phyloP scores from a whole-genome alignment of 2,888 invertebrate species.

The Sialis lutaria region DNA sequence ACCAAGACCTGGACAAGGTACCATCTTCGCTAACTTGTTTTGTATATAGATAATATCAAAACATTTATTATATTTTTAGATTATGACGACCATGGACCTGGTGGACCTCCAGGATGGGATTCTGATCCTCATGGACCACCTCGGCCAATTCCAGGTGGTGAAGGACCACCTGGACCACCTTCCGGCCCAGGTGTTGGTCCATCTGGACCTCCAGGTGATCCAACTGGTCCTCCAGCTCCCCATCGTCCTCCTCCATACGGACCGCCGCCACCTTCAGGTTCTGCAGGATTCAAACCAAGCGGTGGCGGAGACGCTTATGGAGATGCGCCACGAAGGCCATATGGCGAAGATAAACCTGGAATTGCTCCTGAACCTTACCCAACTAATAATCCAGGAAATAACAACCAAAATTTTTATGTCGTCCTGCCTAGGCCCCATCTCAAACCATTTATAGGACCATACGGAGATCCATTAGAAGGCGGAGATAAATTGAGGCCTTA shows the following conservation, averaged over 20 bases:
- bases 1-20: too few relatives aligned
- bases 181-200: too few relatives aligned
- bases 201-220: too few relatives aligned
- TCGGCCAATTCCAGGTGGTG: not conserved
- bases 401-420: constrained; percentile 4
- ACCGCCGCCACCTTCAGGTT: not conserved
- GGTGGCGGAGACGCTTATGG: not conserved
- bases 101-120: constrained; percentile 4
- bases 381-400: not conserved
- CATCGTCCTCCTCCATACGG: not conserved
- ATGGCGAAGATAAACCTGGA: not conserved
- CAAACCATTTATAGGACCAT: constrained; percentile 2
- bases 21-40: too few relatives aligned
- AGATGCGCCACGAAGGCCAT: not conserved
- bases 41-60: too few relatives aligned
- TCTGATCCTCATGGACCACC: constrained; percentile 4
- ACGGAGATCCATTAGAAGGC: constrained; percentile 9
- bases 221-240: not conserved
- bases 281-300: not conserved
- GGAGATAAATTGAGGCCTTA: constrained; percentile 16
- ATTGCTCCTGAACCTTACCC: constrained; percentile 3
- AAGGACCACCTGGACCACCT: not conserved
- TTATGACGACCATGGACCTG: not conserved
- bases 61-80: too few relatives aligned
- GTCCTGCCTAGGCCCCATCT: not conserved